Base-by-base conservation (phyloP, 2,888 invertebrate genomes). In the Eucera pruinosa region DNA sequence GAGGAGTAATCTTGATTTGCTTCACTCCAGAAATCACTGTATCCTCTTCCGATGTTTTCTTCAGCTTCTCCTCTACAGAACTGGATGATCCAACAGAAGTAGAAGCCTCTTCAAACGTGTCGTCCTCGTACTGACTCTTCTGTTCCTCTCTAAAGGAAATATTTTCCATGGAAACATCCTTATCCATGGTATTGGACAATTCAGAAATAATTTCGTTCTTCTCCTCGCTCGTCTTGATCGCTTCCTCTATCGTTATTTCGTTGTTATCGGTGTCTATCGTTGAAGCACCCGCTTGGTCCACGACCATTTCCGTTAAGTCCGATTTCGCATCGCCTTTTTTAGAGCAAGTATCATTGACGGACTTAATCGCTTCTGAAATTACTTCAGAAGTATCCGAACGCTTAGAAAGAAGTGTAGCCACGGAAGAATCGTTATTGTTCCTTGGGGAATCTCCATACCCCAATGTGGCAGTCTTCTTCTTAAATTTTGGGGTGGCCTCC, bases 71-170 rank as follows among this genome's bases (percentile, higher is more conserved):
- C 6, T 39, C 64, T 0, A 13, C 43, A n/a, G 54, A 64, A 45
- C 54, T 76, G 1, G 57, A 58, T 5, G 54, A 73, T 6, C 25
- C 45, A 1, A 48, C 13, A 3, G 68, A 77, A 27, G 57, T 82
- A 5, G 79, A 78, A 20, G 45, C 68, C 6, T 84, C 73, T n/a
- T 85, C 85, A 18, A 85, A 85, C 0, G 85, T 85, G 30, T 85
- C 85, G 11, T 81, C 81, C n/a, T 60, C 78, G 39, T 84, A 84
- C 7, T 30, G 48, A 7, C 30, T 9, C 41, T 18, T 68, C 7
- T 36, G 61, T 5, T 54, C 62, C 11, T 47, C 52, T 13, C 0
- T 6, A 0, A 13, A n/a, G 4, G 58, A 67, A 27, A 4, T 7
- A 2, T 54, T 64, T 0, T 23, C 23, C 7, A 9, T 23, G 1